Evolutionary conservation across 2,797 vertebrate species (phyloP).

Genomic region (Brachymystax lenok): DNA sequence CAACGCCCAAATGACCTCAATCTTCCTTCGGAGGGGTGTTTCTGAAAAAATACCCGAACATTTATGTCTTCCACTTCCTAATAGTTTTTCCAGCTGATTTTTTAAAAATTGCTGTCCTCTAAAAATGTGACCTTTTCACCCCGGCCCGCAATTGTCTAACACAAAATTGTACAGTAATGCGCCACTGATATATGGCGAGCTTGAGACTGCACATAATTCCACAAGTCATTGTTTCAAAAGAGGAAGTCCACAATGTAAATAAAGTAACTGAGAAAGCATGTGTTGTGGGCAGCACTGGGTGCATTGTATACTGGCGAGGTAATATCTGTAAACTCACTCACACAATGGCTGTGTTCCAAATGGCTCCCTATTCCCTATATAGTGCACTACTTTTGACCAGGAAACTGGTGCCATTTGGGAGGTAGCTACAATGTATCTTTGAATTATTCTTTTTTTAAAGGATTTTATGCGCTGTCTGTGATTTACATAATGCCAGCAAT

Average conservation of each 20-base stretch:
- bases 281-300: slow-evolving; percentile 79
- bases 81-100: slow-evolving; percentile 82
- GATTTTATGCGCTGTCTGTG: slow-evolving; percentile 68
- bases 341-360: background rate
- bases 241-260: slow-evolving; percentile 96
- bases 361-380: background rate
- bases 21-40: slow-evolving; percentile 79
- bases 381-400: background rate
- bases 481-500: slow-evolving; percentile 76
- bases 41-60: slow-evolving; percentile 71
- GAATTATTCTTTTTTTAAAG: slow-evolving; percentile 27
- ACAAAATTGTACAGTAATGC: slow-evolving; percentile 72
- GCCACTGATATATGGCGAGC: slow-evolving; percentile 57
- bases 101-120: slow-evolving; percentile 71
- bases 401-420: background rate
- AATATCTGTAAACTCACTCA: slow-evolving; percentile 68
- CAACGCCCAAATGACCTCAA: slow-evolving; percentile 84
- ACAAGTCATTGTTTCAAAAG: slow-evolving; percentile 90
- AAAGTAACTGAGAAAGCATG: slow-evolving; percentile 93
- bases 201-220: slow-evolving; percentile 73
- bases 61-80: slow-evolving; percentile 86
- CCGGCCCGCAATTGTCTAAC: slow-evolving; percentile 74
- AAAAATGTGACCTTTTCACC: slow-evolving; percentile 75
- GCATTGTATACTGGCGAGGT: slow-evolving; percentile 66
- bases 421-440: slow-evolving; percentile 63